Percentiles rank a stretch among this genome's conserved stretches.
Evolutionary conservation across 2,113 vertebrate genomes (phyloP).

Genomic region (Sebastes schlegelii): DNA sequence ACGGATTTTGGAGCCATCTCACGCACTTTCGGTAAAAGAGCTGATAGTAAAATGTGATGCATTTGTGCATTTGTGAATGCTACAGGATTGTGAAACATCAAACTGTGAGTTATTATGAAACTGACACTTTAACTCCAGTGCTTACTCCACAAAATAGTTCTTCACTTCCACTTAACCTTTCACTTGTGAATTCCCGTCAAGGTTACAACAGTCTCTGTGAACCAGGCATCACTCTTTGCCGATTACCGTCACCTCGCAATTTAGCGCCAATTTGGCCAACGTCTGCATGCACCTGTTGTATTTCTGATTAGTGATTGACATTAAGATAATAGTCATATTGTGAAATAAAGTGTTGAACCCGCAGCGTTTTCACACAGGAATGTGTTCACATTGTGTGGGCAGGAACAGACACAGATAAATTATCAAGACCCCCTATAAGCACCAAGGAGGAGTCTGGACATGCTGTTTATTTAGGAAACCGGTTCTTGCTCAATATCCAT

Average conservation of each 20-base stretch:
- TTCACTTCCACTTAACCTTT: background rate
- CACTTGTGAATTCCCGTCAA: background rate
- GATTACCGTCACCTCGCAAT: background rate
- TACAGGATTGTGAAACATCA: background rate
- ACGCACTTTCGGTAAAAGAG: conserved; percentile 1
- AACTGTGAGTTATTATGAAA: background rate
- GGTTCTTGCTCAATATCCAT: conserved; percentile 43
- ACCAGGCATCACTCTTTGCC: background rate
- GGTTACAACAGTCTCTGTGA: background rate
- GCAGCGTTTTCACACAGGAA: conserved; percentile 15
- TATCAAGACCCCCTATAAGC: fast-evolving
- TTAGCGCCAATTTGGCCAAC: background rate
- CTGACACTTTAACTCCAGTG: background rate
- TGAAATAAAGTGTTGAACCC: conserved; percentile 4
- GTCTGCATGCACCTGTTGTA: conserved; percentile 11
- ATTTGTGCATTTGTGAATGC: background rate
- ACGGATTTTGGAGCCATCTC: conserved; percentile 12
- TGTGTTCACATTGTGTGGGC: conserved; percentile 1
- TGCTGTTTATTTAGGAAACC: conserved; percentile 42
- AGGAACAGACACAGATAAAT: conserved; percentile 22
- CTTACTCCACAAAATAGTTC: background rate
- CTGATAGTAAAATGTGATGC: background rate
- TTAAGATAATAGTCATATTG: conserved; percentile 11
- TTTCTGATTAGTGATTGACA: background rate
- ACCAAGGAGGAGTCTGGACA: conserved; percentile 31